Base-by-base conservation (phyloP, 2,888 invertebrate genomes). In the Empis stercorea region DNA sequence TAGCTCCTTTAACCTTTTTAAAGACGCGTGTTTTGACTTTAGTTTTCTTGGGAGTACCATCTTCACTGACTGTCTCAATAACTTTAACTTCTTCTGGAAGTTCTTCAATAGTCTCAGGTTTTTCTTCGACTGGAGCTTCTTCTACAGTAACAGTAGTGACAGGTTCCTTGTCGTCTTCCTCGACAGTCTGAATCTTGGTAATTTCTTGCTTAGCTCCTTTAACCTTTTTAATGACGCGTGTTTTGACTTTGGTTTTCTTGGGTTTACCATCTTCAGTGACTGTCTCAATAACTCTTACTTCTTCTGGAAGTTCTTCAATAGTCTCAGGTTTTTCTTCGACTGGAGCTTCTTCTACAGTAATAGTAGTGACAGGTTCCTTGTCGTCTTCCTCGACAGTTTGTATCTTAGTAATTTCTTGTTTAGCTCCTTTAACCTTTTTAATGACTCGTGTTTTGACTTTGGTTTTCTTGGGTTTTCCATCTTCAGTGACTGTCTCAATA, bases 181-280 rank as follows among this genome's bases (percentile, higher is more conserved):
- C 58, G 16, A 66, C 57, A 9, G 66, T 66, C n/a, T 63, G 55
- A 45, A 68, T 64, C 57, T 65, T 61, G 1, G 66, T 68, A 9
- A 63, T 55, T 53, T 70, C 63, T 30, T 63, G 55, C 57, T 63
- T 64, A 36, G 53, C 50, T 44, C 62, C 70, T 51, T 53, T 63
- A 49, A 57, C 53, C 42, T 59, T 64, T 46, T 60, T 64, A 30
- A 64, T 64, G 1, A 61, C 55, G 5, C 61, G 62, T 49, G 63
- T 68, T 46, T 62, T 49, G 16, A 54, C 55, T 2, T 57, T 57
- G 52, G 62, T 60, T 55, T 63, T 55, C 54, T 62, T 50, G 2
- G 49, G 49, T 10, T 43, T 47, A 9, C 47, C 51, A 27, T 49
- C 49, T 40, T 39, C 37, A 1, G 48, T 44, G 10, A 42, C 43